A percentile compares a stretch with the other conserved stretches of the same genome.
Conservation (phyloP, 2,797 vertebrate genomes). For the Ammospiza maritima region DNA sequence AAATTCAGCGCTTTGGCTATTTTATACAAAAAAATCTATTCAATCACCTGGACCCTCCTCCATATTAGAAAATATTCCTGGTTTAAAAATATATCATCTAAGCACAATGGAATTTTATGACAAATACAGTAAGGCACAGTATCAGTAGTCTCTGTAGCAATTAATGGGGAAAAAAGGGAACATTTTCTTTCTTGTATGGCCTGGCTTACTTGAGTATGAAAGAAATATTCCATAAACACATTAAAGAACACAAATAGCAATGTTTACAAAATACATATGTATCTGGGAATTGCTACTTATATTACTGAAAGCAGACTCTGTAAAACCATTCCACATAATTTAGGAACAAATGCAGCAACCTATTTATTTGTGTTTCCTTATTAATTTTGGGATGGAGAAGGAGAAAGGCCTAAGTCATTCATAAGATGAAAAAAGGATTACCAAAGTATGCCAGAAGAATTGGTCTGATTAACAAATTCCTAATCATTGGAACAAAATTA, state of each 20-base stretch:
- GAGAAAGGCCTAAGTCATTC: neutral
- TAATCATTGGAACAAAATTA: neutral
- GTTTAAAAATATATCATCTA: neutral
- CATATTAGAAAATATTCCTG: neutral
- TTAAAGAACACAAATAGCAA: neutral
- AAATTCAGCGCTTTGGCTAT: rapidly evolving
- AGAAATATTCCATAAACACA: neutral
- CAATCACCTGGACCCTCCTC: neutral
- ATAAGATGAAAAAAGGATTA: neutral
- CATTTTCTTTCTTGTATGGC: neutral
- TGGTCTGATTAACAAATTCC: neutral
- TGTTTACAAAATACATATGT: neutral
- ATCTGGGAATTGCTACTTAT: neutral
- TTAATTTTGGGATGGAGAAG: neutral
- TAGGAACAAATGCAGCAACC: neutral
- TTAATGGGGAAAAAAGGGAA: neutral
- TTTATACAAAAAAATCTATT: neutral
- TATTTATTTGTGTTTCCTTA: neutral
- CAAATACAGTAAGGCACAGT: neutral
- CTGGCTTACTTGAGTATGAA: neutral
- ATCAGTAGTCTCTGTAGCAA: neutral
- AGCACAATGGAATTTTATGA: neutral
- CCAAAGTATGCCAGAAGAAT: neutral
- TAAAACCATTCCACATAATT: neutral
- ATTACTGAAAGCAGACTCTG: neutral